These are phyloP conservation scores for Andricus grossulariae DNA, from an alignment of 1,140 invertebrate genomes.

Conservation along the genomic window DNA sequence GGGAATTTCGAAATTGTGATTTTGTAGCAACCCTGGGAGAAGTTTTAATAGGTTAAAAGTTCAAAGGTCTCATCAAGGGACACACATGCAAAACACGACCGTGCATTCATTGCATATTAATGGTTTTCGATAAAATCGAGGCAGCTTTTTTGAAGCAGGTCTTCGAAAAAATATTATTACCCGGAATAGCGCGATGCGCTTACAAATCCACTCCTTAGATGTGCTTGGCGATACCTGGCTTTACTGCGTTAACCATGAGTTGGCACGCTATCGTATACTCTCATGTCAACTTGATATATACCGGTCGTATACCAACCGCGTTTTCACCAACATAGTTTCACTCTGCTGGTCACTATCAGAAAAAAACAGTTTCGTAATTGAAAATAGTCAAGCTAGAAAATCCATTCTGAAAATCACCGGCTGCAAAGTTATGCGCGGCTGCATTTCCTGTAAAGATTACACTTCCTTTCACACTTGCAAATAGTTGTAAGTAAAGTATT, in stretches of 20 bases:
- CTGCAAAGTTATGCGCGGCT: neutral
- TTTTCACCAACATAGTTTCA: slow-evolving; percentile 27
- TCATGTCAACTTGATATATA: slow-evolving; percentile 27
- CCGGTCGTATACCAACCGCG: slow-evolving; percentile 21
- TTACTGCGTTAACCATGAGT: slow-evolving; percentile 56
- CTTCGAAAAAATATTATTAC: slow-evolving; percentile 13
- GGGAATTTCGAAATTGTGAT: too few relatives aligned
- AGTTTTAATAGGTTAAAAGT: slow-evolving; percentile 16
- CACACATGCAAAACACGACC: slow-evolving; percentile 8
- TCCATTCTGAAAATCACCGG: neutral
- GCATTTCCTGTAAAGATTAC: too few relatives aligned
- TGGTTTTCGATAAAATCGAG: neutral
- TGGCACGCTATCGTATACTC: slow-evolving; percentile 51
- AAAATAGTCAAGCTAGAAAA: slow-evolving; percentile 3
- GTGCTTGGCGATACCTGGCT: slow-evolving; percentile 45
- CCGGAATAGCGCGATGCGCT: neutral
- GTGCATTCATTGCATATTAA: neutral
- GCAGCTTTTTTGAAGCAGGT: neutral
- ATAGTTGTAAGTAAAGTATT: too few relatives aligned
- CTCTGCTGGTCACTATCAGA: neutral
- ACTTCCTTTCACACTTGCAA: too few relatives aligned
- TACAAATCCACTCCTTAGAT: slow-evolving; percentile 46
- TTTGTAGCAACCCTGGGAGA: neutral
- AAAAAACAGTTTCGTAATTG: slow-evolving; percentile 18
- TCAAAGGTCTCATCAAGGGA: neutral